Evolutionary conservation across 2,888 invertebrate genomes (phyloP).

Genomic region (Drosophila pegasa): DNA sequence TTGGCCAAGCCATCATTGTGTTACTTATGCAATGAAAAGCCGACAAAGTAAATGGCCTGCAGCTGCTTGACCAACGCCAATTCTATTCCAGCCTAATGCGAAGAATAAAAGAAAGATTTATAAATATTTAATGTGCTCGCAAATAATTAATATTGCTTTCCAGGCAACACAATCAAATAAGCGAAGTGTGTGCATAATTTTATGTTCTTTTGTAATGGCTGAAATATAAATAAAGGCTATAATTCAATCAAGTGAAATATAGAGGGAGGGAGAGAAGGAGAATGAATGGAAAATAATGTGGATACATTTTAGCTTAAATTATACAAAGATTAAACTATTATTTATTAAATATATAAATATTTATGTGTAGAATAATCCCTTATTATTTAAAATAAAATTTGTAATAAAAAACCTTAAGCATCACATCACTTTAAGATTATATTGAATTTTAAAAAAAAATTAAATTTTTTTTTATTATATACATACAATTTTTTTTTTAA

Average conservation of each 20-base stretch:
- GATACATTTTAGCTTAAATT: too few relatives aligned
- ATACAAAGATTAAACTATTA: too few relatives aligned
- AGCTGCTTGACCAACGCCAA: not conserved
- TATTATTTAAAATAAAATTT: too few relatives aligned
- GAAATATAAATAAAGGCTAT: not conserved
- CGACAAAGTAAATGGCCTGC: not conserved
- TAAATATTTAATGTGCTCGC: not conserved
- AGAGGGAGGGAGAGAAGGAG: too few relatives aligned
- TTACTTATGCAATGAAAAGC: constrained; percentile 1
- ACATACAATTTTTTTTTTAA: too few relatives aligned
- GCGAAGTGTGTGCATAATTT: not conserved
- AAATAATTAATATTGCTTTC: constrained; percentile 4
- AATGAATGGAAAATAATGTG: too few relatives aligned
- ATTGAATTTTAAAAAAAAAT: not conserved
- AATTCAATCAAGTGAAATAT: not conserved
- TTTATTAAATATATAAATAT: too few relatives aligned
- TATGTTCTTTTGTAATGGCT: not conserved
- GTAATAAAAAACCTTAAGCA: not conserved
- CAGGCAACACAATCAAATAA: not conserved
- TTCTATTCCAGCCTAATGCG: not conserved
- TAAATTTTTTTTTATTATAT: too few relatives aligned
- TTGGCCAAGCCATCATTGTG: not conserved
- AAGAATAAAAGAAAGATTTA: not conserved
- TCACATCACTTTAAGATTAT: not conserved
- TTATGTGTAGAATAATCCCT: too few relatives aligned